A percentile compares a stretch with the other conserved stretches of the same genome.
phyloP scores from a whole-genome alignment of 2,113 vertebrate species.

The Perca fluviatilis region DNA sequence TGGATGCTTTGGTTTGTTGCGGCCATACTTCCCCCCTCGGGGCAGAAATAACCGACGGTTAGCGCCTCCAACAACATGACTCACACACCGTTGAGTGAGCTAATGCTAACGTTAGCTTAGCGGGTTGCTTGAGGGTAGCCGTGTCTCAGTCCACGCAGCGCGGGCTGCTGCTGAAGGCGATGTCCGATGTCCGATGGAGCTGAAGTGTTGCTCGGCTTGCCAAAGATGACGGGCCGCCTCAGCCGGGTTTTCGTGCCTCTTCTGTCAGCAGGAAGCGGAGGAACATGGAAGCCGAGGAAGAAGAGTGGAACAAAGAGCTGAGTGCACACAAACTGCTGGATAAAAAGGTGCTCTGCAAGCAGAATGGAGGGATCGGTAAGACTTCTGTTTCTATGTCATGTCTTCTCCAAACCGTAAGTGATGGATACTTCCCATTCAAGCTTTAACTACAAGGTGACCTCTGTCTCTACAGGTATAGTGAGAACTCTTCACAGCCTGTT shows the following conservation, averaged over 20 bases:
- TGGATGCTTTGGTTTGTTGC: neutral
- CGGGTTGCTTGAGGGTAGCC: no score
- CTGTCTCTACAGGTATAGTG: constrained; percentile 63
- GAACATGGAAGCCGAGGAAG: constrained; percentile 76
- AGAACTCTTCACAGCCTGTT: constrained; percentile 78
- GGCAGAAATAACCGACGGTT: neutral
- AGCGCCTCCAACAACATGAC: constrained; percentile 26
- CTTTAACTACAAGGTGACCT: neutral
- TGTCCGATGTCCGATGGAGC: constrained; percentile 52
- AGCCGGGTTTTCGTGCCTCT: constrained; percentile 52
- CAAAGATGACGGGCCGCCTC: constrained; percentile 59
- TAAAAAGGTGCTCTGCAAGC: constrained; percentile 61
- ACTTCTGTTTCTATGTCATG: neutral
- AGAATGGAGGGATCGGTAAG: constrained; percentile 61
- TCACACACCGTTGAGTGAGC: constrained; percentile 14
- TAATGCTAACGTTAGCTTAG: no score
- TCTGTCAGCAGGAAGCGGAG: constrained; percentile 76
- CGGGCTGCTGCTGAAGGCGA: neutral
- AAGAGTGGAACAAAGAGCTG: constrained; percentile 75
- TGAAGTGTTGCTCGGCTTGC: constrained; percentile 47
- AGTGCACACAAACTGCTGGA: constrained; percentile 65
- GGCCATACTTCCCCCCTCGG: neutral
- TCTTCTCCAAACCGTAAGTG: no score
- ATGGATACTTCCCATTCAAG: no score
- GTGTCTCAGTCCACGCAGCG: no score